Conservation (phyloP, 2,888 invertebrate species). For the Spodoptera picta region DNA sequence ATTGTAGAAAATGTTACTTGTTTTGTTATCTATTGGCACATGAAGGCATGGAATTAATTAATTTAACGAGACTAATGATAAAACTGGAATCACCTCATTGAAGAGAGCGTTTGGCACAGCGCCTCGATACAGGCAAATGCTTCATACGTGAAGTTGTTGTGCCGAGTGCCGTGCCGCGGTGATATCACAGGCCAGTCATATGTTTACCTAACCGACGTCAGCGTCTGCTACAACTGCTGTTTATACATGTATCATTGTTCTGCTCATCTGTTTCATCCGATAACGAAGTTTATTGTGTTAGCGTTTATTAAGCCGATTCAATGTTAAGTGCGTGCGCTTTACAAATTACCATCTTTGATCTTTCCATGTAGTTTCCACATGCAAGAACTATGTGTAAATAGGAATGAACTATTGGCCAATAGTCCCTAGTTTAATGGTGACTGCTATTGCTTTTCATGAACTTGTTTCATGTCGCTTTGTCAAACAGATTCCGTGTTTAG, state of each 20-base stretch:
- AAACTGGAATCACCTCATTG: conserved; percentile 29
- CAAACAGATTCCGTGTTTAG: conserved; percentile 4
- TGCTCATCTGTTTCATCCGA: conserved; percentile 21
- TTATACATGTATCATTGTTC: conserved; percentile 27
- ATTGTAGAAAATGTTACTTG: no score
- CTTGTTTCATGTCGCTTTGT: conserved; percentile 8
- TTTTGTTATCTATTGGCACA: no score
- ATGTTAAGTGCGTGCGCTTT: no score
- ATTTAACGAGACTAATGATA: no score
- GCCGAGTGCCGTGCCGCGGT: conserved; percentile 10
- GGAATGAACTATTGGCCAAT: no score
- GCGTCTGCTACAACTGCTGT: conserved; percentile 12
- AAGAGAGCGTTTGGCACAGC: conserved; percentile 35
- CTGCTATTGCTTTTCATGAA: not conserved
- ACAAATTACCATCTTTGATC: no score
- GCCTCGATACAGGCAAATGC: conserved; percentile 7
- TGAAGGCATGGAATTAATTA: no score
- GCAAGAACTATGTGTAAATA: no score
- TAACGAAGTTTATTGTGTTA: conserved; percentile 29
- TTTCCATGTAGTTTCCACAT: no score
- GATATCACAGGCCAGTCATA: conserved; percentile 52
- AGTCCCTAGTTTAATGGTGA: no score
- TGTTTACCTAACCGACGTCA: conserved; percentile 48
- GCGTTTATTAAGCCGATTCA: conserved; percentile 12
- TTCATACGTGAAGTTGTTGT: conserved; percentile 5